Evolutionary conservation across 2,888 invertebrate genomes (phyloP).

Genomic region (Mactromeris polynyma): DNA sequence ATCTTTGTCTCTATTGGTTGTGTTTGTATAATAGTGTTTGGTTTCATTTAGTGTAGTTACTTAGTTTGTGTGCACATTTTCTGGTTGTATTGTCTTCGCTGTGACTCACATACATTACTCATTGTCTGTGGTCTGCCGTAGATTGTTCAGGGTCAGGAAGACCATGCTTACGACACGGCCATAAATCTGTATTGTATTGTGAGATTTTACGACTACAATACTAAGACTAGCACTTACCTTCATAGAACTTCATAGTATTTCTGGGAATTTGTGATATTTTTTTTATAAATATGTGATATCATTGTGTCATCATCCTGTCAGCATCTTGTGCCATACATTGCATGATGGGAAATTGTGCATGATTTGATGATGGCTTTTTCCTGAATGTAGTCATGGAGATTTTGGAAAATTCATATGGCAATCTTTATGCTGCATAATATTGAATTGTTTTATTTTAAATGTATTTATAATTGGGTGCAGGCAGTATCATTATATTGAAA

Average conservation of each 20-base stretch:
- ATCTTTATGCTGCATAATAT: conserved; percentile 6
- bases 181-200: not conserved
- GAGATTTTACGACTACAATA: not conserved
- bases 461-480: not conserved
- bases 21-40: not conserved
- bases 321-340: conserved; percentile 2
- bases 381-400: not conserved
- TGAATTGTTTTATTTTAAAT: not conserved
- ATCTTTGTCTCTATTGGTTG: not conserved
- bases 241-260: not conserved
- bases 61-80: not conserved
- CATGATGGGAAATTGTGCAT: not conserved
- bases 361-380: not conserved
- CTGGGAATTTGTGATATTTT: conserved; percentile 3
- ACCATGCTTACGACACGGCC: no score
- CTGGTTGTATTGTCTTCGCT: not conserved
- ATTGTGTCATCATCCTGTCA: not conserved
- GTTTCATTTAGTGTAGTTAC: not conserved
- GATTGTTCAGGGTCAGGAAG: no score
- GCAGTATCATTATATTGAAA: not conserved
- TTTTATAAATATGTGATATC: conserved; percentile 3
- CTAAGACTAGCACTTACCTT: not conserved
- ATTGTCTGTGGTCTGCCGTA: not conserved
- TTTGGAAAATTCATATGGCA: not conserved
- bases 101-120: not conserved